phyloP scores from a whole-genome alignment of 2,797 vertebrate species.

The Pachyuromys duprasi region DNA sequence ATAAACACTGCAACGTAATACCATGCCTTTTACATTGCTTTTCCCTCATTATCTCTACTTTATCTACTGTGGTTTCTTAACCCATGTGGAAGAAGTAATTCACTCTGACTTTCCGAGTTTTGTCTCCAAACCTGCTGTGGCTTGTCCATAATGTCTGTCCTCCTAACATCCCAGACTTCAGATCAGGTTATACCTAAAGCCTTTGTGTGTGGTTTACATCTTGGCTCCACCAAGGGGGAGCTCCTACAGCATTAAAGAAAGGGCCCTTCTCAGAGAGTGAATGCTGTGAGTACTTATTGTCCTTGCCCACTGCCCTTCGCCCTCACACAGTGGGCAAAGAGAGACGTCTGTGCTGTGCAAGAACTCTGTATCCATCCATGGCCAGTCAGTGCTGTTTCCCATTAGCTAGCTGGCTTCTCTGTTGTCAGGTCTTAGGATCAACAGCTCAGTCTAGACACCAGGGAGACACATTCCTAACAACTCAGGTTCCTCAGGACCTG shows the following conservation, averaged over 20 bases:
- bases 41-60: slow-evolving; percentile 42
- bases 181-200: not conserved
- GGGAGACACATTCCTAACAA: slow-evolving; percentile 1
- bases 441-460: not conserved
- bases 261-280: not conserved
- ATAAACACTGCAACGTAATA: slow-evolving; percentile 74
- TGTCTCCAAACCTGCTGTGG: slow-evolving; percentile 40
- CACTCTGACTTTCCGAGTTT: slow-evolving; percentile 51
- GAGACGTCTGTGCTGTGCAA: not conserved
- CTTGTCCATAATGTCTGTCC: not conserved
- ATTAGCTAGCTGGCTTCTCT: not conserved
- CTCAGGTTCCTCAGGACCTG: not conserved
- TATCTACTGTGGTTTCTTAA: slow-evolving; percentile 39
- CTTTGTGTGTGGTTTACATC: not conserved
- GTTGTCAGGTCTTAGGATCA: not conserved
- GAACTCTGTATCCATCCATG: not conserved
- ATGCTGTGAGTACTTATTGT: not conserved
- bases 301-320: not conserved
- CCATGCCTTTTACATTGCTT: slow-evolving; percentile 51
- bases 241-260: not conserved
- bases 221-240: not conserved
- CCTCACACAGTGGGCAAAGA: not conserved
- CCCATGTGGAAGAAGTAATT: slow-evolving; percentile 55
- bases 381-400: not conserved
- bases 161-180: not conserved